These are phyloP conservation scores for Urocyon cinereoargenteus DNA, from an alignment of 2,797 vertebrate genomes.

Conservation along the genomic window DNA sequence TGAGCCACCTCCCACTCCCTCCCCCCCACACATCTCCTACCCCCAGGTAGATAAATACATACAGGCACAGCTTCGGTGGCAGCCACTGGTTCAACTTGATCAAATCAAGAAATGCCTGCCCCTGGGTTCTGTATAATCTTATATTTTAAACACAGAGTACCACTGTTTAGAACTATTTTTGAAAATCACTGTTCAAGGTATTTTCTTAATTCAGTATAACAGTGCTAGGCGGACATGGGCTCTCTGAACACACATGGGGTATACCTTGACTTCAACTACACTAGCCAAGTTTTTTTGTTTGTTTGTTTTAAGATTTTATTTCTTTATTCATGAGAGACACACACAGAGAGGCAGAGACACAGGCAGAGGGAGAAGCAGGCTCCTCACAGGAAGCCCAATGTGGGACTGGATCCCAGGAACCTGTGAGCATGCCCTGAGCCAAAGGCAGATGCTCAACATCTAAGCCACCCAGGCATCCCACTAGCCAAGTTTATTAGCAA, in stretches of 20 bases:
- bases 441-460: too few relatives aligned
- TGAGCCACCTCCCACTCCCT: not conserved
- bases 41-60: not conserved
- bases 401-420: too few relatives aligned
- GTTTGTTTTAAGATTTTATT: too few relatives aligned
- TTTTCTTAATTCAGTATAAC: conserved; percentile 16
- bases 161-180: not conserved
- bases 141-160: conserved; percentile 29
- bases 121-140: not conserved
- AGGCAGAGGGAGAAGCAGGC: too few relatives aligned
- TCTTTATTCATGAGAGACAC: too few relatives aligned
- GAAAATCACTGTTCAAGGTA: not conserved
- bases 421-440: too few relatives aligned
- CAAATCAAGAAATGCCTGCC: not conserved
- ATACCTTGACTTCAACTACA: not conserved
- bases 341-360: too few relatives aligned
- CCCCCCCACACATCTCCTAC: not conserved
- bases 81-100: not conserved
- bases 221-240: not conserved
- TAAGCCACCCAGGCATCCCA: too few relatives aligned
- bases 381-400: too few relatives aligned
- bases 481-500: not conserved
- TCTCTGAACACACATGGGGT: not conserved
- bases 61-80: not conserved
- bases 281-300: not conserved